A percentile compares a stretch with the other conserved stretches of the same genome.
These are phyloP conservation scores for Pterophyllum scalare DNA, from an alignment of 2,113 vertebrate genomes.

Conservation along the genomic window DNA sequence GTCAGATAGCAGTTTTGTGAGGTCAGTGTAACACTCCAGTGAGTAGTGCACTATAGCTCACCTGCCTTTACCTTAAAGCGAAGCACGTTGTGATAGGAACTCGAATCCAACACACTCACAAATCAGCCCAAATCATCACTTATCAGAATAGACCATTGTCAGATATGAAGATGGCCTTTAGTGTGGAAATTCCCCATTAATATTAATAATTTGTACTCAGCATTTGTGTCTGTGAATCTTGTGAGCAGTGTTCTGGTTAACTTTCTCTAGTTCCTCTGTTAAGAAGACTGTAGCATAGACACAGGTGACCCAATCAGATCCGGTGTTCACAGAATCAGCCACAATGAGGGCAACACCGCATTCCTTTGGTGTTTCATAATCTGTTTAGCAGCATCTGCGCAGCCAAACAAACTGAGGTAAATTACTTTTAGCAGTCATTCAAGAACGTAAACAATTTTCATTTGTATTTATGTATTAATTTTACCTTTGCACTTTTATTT, in stretches of 20 bases:
- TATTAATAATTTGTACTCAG: conserved; percentile 18
- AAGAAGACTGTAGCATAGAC: conserved; percentile 39
- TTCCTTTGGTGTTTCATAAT: conserved; percentile 55
- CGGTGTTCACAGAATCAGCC: conserved; percentile 56
- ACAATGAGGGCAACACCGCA: conserved; percentile 49
- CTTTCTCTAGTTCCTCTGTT: conserved; percentile 43
- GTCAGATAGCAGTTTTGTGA: neutral
- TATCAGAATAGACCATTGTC: neutral
- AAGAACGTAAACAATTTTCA: neutral
- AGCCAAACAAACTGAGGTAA: neutral
- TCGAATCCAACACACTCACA: neutral
- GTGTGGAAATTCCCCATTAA: conserved; percentile 48
- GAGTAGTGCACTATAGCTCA: neutral
- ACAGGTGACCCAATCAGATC: conserved; percentile 62
- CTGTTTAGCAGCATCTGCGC: conserved; percentile 7
- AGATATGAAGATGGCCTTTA: conserved; percentile 8
- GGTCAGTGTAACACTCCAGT: neutral
- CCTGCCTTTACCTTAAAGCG: neutral
- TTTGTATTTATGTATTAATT: neutral
- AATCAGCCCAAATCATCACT: neutral
- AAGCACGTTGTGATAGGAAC: neutral
- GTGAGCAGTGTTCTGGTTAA: conserved; percentile 27
- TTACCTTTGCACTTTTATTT: neutral
- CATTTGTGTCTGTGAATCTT: conserved; percentile 59
- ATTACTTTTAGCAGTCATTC: neutral